Base-by-base conservation (phyloP, 1,140 invertebrate genomes). In the Drosophila athabasca region DNA sequence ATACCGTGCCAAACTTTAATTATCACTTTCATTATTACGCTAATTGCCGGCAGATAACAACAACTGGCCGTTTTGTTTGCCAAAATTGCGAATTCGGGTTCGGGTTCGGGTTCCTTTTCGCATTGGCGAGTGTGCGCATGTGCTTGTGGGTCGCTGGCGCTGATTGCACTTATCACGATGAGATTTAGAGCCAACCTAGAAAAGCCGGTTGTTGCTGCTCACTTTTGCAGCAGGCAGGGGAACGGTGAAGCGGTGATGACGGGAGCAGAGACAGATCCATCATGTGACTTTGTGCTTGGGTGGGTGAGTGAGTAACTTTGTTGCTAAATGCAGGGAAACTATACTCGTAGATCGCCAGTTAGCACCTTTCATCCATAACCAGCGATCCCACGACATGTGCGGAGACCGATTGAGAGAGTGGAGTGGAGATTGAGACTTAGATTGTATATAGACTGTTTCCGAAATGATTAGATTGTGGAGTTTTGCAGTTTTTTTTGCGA, bases 1-100 rank as follows among this genome's bases (percentile, higher is more conserved):
- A 69, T 48, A 70, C 29, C 45, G 65, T 53, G 68, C 50, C 69
- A 87, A 80, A 76, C 66, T 70, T 73, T 62, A 88, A 87, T 87
- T 88, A 87, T 73, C 83, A 88, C 73, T 70, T 77, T 76, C 76
- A 73, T 88, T 82, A 76, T 79, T 70, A 58, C 62, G 79, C 79
- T 89, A 87, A 87, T 87, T 87, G 58, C 54, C 50, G 67, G 61
- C 65, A 81, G 65, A 87, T 68, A 75, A 88, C 77, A 76, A 66
- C 49, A 62, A 69, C 54, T 54, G 44, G 48, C 6, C 35, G 26
- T 35, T 60, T 52, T 68, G 62, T 43, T 64, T 68, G 43, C 69
- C 50, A 64, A 87, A 52, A 76, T 78, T 46, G 78, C 69, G 57
- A 85, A 53, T 69, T 81, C 6, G 26, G n/a, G 17, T 57, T 58